Base-by-base conservation (phyloP, 2,113 vertebrate genomes). In the Blennius ocellaris region DNA sequence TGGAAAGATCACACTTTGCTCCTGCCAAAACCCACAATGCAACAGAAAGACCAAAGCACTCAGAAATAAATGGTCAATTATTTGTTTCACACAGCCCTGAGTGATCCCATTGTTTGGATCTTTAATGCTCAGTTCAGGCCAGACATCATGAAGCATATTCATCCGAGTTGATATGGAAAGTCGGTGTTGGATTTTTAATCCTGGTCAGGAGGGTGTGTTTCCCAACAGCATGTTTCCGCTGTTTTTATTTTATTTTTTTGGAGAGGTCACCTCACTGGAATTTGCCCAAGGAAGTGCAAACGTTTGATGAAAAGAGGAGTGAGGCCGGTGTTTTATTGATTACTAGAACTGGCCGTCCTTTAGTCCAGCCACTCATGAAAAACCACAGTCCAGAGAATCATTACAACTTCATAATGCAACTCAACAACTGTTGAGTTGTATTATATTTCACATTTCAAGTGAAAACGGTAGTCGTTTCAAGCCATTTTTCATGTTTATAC, bases 321-420 rank as follows among this genome's bases (percentile, higher is more conserved):
- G 36, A 38, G 11, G 37, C 38, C 0, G 51, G 58, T 48, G 0
- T 70, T 82, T 80, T 51, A 83, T 51, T 52, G 76, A 85, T 89
- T 85, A 83, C 89, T 86, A 87, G 89, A 87, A 86, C 6, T 55
- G 55, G 4, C 47, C 76, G 51, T 63, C n/a, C 37, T 64, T 21
- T 12, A 49, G 40, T 66, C 67, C 65, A 60, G 55, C 71, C 52
- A 59, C 40, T 81, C 57, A 67, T 38, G 4, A 37, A 39, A 76
- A 72, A 54, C 37, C 2, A 56, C 41, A 0, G 9, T 55, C 38
- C 0, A 48, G 65, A 14, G 21, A 40, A 68, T 65, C 58, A 55
- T 0, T 10, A 47, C 56, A 52, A 45, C 67, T 65, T 79, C 62
- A 58, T 0, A 0, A 8, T 58, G 30, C 66, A 15, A 45, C 66